Percentiles rank a stretch among this genome's conserved stretches.
These are phyloP conservation scores for Drosophila neotestacea DNA, from an alignment of 2,888 invertebrate genomes.

Conservation along the genomic window DNA sequence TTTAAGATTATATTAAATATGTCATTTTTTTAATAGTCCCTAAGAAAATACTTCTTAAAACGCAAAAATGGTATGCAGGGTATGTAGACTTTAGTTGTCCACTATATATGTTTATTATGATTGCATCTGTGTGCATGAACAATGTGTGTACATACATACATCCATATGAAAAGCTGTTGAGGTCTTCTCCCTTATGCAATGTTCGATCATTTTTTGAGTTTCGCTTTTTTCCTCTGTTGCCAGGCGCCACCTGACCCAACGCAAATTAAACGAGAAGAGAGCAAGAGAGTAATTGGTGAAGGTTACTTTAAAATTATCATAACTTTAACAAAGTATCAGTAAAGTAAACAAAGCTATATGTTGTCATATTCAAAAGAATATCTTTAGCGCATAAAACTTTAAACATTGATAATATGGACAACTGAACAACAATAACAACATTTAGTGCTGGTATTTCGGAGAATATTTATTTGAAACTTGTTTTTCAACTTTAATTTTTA, in stretches of 20 bases:
- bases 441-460: slow-evolving; percentile 11
- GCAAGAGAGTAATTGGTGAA: background rate
- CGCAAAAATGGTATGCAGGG: too few species aligned
- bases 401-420: background rate
- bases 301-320: background rate
- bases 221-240: slow-evolving; percentile 32
- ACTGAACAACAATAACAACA: background rate
- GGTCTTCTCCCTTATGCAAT: slow-evolving; percentile 66
- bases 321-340: background rate
- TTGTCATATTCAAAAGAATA: background rate
- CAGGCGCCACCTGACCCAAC: slow-evolving; percentile 10
- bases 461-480: slow-evolving; percentile 32
- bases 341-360: slow-evolving; percentile 8
- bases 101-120: too few species aligned
- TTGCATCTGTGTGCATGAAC: background rate
- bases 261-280: background rate
- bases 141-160: background rate
- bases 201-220: slow-evolving; percentile 33
- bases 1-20: too few species aligned
- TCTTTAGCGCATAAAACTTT: background rate
- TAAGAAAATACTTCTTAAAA: too few species aligned
- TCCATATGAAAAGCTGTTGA: slow-evolving; percentile 26
- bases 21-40: too few species aligned
- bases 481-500: slow-evolving; percentile 29
- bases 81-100: too few species aligned